phyloP scores from a whole-genome alignment of 2,888 invertebrate species.

The Noctua pronuba region DNA sequence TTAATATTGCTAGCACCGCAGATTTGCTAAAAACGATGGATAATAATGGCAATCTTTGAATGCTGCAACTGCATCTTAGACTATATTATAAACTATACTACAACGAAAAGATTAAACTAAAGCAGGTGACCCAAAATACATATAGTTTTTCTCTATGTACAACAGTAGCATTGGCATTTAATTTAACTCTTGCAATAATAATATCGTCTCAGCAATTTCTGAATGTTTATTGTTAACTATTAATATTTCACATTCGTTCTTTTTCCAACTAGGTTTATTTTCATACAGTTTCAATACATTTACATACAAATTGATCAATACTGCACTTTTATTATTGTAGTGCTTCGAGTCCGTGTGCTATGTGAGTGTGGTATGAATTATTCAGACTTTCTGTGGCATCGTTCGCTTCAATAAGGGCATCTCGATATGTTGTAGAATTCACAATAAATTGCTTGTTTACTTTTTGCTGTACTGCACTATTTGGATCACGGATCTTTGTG shows the following conservation, averaged over 20 bases:
- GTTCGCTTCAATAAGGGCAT: constrained; percentile 74
- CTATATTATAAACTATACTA: background rate
- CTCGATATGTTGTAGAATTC: constrained; percentile 66
- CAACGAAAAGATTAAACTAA: background rate
- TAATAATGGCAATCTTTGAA: background rate
- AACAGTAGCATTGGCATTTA: background rate
- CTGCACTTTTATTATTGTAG: constrained; percentile 66
- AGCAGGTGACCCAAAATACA: background rate
- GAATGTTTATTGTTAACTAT: constrained; percentile 2
- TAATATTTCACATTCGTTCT: constrained; percentile 24
- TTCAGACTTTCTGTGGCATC: constrained; percentile 70
- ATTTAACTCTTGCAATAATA: constrained; percentile 15
- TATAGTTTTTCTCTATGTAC: background rate
- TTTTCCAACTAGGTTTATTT: constrained; percentile 47
- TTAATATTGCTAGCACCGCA: background rate
- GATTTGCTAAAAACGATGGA: background rate
- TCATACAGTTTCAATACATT: constrained; percentile 47
- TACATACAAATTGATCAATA: constrained; percentile 65
- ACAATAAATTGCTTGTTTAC: constrained; percentile 76
- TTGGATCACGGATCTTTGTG: constrained; percentile 68
- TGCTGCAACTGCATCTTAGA: background rate
- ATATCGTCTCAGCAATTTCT: background rate
- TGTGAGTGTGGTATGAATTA: constrained; percentile 74
- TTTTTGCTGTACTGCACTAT: constrained; percentile 68
- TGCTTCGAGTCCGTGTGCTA: constrained; percentile 54